Evolutionary conservation across 2,797 vertebrate genomes (phyloP).

Genomic region (Periparus ater): DNA sequence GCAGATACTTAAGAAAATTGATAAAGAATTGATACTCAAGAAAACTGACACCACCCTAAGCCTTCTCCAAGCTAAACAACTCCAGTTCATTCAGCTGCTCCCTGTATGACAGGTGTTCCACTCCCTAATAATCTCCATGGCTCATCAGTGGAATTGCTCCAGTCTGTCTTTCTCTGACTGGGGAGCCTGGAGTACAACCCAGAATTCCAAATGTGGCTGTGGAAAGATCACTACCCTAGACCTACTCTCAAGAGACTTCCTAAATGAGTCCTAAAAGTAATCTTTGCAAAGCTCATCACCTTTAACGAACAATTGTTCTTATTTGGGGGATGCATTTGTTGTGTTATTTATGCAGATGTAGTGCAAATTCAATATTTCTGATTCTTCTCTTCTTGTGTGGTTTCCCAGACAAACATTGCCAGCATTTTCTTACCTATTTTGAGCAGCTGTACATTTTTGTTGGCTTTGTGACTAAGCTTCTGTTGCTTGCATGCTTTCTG

Average conservation of each 20-base stretch:
- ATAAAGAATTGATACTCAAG: background rate
- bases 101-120: background rate
- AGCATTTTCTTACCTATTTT: background rate
- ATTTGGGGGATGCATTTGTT: background rate
- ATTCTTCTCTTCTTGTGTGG: background rate
- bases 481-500: background rate
- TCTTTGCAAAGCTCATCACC: background rate
- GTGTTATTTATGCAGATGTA: background rate
- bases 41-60: background rate
- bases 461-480: background rate
- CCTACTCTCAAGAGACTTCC: background rate
- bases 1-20: background rate
- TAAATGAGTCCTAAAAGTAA: background rate
- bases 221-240: background rate
- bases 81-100: background rate
- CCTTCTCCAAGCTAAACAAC: background rate
- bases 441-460: background rate
- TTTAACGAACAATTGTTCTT: background rate
- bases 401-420: background rate
- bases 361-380: background rate
- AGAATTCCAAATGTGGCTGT: background rate
- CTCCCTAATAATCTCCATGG: background rate
- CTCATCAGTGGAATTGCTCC: background rate
- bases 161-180: background rate
- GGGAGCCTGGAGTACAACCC: background rate